phyloP scores from a whole-genome alignment of 2,797 vertebrate genomes.

The Xyrichtys novacula region DNA sequence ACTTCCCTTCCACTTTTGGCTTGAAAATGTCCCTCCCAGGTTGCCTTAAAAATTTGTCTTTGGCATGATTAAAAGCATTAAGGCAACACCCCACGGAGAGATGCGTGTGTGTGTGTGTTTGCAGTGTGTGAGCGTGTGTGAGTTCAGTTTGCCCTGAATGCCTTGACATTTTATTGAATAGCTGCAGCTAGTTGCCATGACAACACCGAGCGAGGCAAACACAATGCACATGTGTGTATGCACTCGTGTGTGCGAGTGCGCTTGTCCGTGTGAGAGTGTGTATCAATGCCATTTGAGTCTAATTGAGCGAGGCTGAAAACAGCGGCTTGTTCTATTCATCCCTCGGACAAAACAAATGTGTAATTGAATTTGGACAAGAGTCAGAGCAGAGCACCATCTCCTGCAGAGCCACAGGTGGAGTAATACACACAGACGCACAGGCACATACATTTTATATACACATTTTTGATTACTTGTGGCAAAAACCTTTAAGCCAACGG shows the following conservation, averaged over 20 bases:
- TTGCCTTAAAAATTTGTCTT: not conserved
- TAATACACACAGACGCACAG: not conserved
- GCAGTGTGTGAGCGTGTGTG: not conserved
- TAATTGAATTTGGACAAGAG: constrained; percentile 50
- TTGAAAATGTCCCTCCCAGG: not conserved
- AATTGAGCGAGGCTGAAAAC: constrained; percentile 57
- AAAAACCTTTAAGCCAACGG: too few species aligned
- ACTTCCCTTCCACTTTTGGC: not conserved
- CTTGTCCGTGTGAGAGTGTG: constrained; percentile 15
- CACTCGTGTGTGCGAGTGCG: constrained; percentile 4
- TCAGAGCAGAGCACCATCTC: not conserved
- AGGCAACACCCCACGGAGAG: constrained; percentile 25
- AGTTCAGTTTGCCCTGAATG: constrained; percentile 55
- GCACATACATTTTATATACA: too few species aligned
- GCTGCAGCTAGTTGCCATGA: constrained; percentile 76
- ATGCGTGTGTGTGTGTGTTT: constrained; percentile 23
- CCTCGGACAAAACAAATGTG: constrained; percentile 37
- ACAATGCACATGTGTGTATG: constrained; percentile 46
- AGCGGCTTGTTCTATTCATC: constrained; percentile 49
- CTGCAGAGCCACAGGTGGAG: constrained; percentile 4
- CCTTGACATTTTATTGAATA: constrained; percentile 79
- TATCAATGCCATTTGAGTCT: constrained; percentile 38
- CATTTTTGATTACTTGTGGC: too few species aligned
- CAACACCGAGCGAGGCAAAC: constrained; percentile 68
- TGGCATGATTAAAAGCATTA: constrained; percentile 4